phyloP scores from a whole-genome alignment of 2,888 invertebrate species.

The Thymelicus lineola region DNA sequence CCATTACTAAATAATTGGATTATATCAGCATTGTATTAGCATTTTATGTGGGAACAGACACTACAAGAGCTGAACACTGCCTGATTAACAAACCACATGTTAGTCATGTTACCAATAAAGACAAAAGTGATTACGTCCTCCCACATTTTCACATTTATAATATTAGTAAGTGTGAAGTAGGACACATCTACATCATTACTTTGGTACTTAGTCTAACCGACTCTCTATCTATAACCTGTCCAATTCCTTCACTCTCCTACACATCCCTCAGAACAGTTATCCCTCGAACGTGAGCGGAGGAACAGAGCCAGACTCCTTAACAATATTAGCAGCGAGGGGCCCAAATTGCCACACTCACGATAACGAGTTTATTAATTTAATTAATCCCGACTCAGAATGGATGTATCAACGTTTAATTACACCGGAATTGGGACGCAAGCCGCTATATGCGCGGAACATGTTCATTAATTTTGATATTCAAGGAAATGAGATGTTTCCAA shows the following conservation, averaged over 20 bases:
- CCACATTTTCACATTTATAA: no score
- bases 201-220: not conserved
- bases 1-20: no score
- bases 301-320: conserved; percentile 42
- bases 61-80: no score
- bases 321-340: conserved; percentile 48
- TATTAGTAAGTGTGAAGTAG: no score
- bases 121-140: no score
- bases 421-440: conserved; percentile 45
- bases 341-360: conserved; percentile 63
- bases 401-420: conserved; percentile 53
- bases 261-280: not conserved
- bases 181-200: not conserved
- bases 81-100: no score
- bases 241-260: not conserved
- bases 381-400: conserved; percentile 57
- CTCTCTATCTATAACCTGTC: no score
- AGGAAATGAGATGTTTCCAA: conserved; percentile 3
- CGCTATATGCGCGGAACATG: conserved; percentile 37
- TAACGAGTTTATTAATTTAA: conserved; percentile 73
- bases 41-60: no score
- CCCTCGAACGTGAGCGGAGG: conserved; percentile 5
- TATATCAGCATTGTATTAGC: no score
- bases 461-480: conserved; percentile 38
- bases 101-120: no score